Percentiles rank a stretch among this genome's conserved stretches.
These are phyloP conservation scores for Limnephilus auricula DNA, from an alignment of 2,888 invertebrate genomes.

Conservation along the genomic window DNA sequence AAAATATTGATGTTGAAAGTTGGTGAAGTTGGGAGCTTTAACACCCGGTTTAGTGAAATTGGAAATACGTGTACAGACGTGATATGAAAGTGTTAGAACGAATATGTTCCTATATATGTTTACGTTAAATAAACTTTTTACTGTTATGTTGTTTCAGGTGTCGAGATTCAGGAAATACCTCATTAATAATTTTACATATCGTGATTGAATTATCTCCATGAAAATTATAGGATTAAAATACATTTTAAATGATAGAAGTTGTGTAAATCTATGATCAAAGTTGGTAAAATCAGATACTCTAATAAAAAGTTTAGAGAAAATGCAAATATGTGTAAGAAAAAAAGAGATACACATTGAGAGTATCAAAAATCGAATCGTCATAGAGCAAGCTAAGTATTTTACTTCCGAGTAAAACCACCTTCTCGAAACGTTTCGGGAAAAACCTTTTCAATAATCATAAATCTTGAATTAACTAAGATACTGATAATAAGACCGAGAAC, in stretches of 20 bases:
- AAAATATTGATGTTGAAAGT: background rate
- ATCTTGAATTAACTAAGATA: background rate
- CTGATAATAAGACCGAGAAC: no score
- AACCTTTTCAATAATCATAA: background rate
- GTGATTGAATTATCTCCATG: no score
- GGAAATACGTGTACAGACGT: background rate
- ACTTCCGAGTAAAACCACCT: background rate
- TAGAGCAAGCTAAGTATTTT: background rate
- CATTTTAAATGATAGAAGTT: no score
- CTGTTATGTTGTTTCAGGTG: background rate
- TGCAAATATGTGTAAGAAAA: no score
- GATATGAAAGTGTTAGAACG: no score
- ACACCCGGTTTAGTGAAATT: background rate
- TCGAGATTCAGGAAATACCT: no score
- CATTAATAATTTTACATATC: no score
- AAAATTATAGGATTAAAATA: no score
- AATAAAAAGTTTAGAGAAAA: no score
- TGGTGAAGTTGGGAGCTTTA: background rate
- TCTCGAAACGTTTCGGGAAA: background rate
- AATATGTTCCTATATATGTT: no score
- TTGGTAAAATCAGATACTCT: no score
- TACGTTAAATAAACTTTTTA: background rate
- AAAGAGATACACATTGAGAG: background rate
- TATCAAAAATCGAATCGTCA: background rate
- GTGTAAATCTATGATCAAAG: no score